These are phyloP conservation scores for Scolopax mira DNA, from an alignment of 2,113 vertebrate genomes.

Conservation along the genomic window DNA sequence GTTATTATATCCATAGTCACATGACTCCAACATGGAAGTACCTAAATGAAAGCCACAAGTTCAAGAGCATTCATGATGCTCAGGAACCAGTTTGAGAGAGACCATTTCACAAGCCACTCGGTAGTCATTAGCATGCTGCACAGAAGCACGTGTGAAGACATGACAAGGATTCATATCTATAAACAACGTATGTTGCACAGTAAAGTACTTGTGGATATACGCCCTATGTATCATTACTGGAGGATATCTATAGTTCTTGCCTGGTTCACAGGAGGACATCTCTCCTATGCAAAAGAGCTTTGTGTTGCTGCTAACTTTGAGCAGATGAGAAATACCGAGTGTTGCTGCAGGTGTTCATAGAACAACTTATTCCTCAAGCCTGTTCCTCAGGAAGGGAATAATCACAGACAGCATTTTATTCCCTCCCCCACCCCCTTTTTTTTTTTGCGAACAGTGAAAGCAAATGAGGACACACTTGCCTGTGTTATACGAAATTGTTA, in stretches of 20 bases:
- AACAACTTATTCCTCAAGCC: background rate
- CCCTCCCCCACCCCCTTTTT: no score
- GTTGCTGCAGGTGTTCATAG: background rate
- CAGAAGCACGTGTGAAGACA: accelerated
- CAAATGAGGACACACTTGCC: background rate
- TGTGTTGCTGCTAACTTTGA: background rate
- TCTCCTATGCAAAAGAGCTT: background rate
- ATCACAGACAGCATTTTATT: background rate
- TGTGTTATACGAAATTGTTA: background rate
- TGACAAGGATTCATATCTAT: background rate
- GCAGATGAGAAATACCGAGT: background rate
- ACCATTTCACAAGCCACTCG: background rate
- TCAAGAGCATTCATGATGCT: background rate
- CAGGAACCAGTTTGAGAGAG: background rate
- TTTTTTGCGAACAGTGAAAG: background rate
- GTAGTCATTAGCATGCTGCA: background rate
- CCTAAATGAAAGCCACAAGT: background rate
- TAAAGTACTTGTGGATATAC: background rate
- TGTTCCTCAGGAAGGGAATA: background rate
- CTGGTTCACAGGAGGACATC: background rate
- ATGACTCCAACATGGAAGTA: background rate
- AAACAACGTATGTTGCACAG: background rate
- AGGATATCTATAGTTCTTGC: background rate
- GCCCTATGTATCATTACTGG: background rate
- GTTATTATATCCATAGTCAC: background rate